These are phyloP conservation scores for Periophthalmus magnuspinnatus DNA, from an alignment of 2,797 vertebrate genomes.

Conservation along the genomic window DNA sequence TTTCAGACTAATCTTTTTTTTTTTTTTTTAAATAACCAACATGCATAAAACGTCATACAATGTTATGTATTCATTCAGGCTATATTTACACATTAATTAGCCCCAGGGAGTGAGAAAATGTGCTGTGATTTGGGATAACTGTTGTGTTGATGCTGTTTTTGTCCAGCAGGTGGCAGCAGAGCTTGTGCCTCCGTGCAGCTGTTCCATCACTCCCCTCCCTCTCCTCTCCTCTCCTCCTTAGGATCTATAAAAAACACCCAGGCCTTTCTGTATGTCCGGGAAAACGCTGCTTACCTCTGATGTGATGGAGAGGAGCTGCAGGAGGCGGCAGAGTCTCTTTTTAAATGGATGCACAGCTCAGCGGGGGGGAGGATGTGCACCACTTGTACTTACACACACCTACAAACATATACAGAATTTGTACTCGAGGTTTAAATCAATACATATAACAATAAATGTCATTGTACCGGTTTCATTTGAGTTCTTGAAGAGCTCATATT, in stretches of 20 bases:
- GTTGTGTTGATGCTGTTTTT: no score
- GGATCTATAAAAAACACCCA: no score
- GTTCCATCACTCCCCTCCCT: conserved; percentile 3
- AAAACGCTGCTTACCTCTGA: conserved; percentile 32
- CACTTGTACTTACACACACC: background rate
- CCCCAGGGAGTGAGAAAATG: background rate
- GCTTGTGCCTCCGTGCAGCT: conserved; percentile 24
- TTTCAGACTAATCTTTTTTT: background rate
- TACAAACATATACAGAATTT: background rate
- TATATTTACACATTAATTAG: no score
- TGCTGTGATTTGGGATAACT: background rate
- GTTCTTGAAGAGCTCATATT: background rate
- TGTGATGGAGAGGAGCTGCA: conserved; percentile 47
- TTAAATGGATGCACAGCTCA: conserved; percentile 15
- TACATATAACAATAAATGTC: background rate
- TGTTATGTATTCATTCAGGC: background rate
- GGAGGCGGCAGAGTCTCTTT: conserved; percentile 30
- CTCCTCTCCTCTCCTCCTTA: no score
- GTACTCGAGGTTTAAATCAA: conserved; percentile 1
- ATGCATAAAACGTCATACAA: background rate
- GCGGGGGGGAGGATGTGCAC: conserved; percentile 19
- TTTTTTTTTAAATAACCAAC: background rate
- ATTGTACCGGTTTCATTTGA: conserved; percentile 10
- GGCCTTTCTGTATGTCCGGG: conserved; percentile 7
- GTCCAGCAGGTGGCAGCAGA: conserved; percentile 58